Evolutionary conservation across 2,113 vertebrate species (phyloP), one percentile per base, ranked within the genome.

Genomic region (Calypte anna): DNA sequence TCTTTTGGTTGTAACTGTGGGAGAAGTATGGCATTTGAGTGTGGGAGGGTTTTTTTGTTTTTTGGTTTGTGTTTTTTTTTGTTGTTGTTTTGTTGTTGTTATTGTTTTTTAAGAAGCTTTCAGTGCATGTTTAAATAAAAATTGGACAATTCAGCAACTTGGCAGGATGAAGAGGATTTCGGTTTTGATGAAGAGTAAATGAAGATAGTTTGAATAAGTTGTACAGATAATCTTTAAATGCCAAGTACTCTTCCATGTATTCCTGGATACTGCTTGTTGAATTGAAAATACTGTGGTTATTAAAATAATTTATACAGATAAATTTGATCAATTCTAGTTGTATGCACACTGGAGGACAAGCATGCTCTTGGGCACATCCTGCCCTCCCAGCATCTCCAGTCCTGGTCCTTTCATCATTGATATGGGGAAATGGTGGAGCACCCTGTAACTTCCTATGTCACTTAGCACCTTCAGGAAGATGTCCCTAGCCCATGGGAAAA

Each of bases 271-370:
- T 64, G 9, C 18, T 54, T 78, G 53, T 84, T 88, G n/a, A 84
- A 86, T 75, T 94, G 40, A 69, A 91, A 84, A 72, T 81, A 55
- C 44, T 10, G 23, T 87, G 38, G 30, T 75, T 91, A 93, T 96
- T 96, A 78, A 95, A 95, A 36, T 74, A 66, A 18, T 3, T 30
- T 57, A 16, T 11, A 15, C 9, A 59, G 68, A 55, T 57, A 72
- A 90, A 85, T 75, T 23, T 6, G 57, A 67, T 59, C 74, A 38
- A 57, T 91, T 91, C 50, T 36, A 78, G 27, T 78, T 91, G 44
- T 63, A 36, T 79, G 54, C 62, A 33, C 3, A 2, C 25, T 19
- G 46, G 61, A 61, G n/a, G 19, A 86, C 31, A 78, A 75, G 48
- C 10, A 51, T 13, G 46, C 7, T 53, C 15, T 92, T 3, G 6